Evolutionary conservation across 2,113 vertebrate genomes (phyloP).

Genomic region (Ageneiosus marmoratus): DNA sequence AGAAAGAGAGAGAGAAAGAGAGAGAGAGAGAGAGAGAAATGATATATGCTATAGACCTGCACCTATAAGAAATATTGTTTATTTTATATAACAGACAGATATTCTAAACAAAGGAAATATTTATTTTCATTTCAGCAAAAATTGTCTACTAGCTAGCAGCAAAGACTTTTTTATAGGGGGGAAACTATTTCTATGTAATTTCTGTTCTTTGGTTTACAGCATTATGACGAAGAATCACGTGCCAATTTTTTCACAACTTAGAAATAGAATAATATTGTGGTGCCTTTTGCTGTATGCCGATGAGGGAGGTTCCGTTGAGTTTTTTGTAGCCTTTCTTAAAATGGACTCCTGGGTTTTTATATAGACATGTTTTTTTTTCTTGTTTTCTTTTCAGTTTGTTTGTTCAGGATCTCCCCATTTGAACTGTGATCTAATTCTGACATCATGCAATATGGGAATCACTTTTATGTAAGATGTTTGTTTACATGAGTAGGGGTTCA

Average conservation of each 20-base stretch:
- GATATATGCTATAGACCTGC: slow-evolving; percentile 78
- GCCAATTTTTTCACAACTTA: slow-evolving; percentile 99
- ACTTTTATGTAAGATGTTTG: slow-evolving; percentile 78
- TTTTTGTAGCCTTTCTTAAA: slow-evolving; percentile 91
- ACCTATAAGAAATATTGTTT: slow-evolving; percentile 92
- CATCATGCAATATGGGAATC: slow-evolving; percentile 81
- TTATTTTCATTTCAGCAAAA: slow-evolving; percentile 99
- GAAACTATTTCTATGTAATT: slow-evolving; percentile 98
- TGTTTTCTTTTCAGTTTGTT: slow-evolving; percentile 60
- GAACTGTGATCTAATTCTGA: slow-evolving; percentile 81
- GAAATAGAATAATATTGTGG: slow-evolving; percentile 98
- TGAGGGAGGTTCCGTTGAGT: slow-evolving; percentile 88
- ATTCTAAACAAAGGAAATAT: slow-evolving; percentile 99
- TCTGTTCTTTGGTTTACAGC: slow-evolving; percentile 94
- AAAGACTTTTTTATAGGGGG: slow-evolving; percentile 99
- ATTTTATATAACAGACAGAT: slow-evolving; percentile 99
- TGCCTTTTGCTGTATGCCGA: slow-evolving; percentile 99
- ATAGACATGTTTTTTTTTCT: slow-evolving; percentile 54
- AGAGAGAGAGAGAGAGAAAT: slow-evolving; percentile 41
- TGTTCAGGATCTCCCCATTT: slow-evolving; percentile 79
- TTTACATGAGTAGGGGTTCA: slow-evolving; percentile 75
- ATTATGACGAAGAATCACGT: slow-evolving; percentile 87
- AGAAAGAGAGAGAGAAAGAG: slow-evolving; percentile 39
- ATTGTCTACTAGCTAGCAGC: slow-evolving; percentile 99
- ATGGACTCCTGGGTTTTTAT: slow-evolving; percentile 74